Evolutionary conservation across 2,797 vertebrate genomes (phyloP).

Genomic region (Acipenser transmontanus): DNA sequence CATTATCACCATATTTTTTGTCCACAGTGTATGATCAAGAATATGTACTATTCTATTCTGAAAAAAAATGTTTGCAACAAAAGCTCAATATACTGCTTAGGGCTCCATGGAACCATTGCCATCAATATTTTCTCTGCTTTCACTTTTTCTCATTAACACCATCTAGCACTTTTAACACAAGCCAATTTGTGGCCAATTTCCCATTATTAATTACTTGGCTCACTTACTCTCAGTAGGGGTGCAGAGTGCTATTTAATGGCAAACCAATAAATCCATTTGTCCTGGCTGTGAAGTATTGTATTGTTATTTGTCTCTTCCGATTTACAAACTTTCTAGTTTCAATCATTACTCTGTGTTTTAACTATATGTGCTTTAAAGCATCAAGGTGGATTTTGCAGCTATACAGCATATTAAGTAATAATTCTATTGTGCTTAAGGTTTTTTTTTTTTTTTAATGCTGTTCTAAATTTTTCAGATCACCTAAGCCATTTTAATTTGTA

Average conservation of each 20-base stretch:
- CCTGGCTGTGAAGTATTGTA: conserved; percentile 1
- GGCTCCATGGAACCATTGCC: neutral
- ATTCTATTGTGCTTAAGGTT: too few relatives aligned
- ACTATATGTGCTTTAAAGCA: too few relatives aligned
- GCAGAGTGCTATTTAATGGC: neutral
- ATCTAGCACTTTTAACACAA: conserved; percentile 1
- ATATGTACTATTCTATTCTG: too few relatives aligned
- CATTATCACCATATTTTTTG: too few relatives aligned
- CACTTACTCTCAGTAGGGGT: neutral
- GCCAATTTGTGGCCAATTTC: conserved; percentile 6
- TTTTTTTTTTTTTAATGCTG: too few relatives aligned
- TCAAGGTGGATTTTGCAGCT: too few relatives aligned
- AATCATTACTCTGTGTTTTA: neutral
- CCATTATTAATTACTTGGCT: conserved; percentile 7
- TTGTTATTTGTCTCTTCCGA: neutral
- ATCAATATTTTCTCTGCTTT: conserved; percentile 10
- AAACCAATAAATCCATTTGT: conserved; percentile 8
- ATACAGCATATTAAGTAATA: too few relatives aligned
- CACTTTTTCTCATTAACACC: conserved; percentile 8
- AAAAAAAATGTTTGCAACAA: conserved; percentile 2
- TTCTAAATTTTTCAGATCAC: too few relatives aligned
- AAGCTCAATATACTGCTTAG: neutral
- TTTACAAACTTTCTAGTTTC: neutral
- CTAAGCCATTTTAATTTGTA: too few relatives aligned
- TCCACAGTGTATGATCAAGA: too few relatives aligned